Percentiles rank a stretch among this genome's conserved stretches.
These are phyloP conservation scores for Urechis unicinctus DNA, from an alignment of 2,888 invertebrate genomes.

Conservation along the genomic window DNA sequence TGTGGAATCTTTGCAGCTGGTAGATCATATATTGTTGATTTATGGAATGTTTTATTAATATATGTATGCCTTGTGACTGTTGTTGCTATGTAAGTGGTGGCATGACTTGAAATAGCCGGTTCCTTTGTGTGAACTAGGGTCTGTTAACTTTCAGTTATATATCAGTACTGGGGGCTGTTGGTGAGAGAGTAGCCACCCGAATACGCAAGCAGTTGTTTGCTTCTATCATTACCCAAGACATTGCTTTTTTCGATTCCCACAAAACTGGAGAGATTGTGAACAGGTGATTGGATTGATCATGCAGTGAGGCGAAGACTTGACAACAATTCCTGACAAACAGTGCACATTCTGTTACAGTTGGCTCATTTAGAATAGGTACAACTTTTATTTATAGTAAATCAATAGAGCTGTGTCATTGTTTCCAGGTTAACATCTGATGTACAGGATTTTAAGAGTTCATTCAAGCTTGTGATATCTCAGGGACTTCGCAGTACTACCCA, in stretches of 20 bases:
- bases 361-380: background rate
- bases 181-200: constrained; percentile 77
- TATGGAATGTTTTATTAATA: background rate
- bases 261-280: constrained; percentile 88
- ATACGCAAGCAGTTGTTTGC: constrained; percentile 76
- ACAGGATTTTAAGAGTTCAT: constrained; percentile 94
- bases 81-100: too few species aligned
- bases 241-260: constrained; percentile 83
- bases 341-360: too few species aligned
- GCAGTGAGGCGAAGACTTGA: too few species aligned
- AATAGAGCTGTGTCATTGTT: too few species aligned
- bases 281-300: constrained; percentile 54
- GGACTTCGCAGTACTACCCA: constrained; percentile 82
- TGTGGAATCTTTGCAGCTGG: too few species aligned
- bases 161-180: constrained; percentile 75
- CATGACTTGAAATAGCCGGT: too few species aligned
- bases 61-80: too few species aligned
- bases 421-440: constrained; percentile 80
- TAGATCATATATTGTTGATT: background rate
- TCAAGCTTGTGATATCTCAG: constrained; percentile 87
- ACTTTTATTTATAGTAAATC: background rate
- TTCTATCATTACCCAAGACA: constrained; percentile 77
- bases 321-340: too few species aligned
- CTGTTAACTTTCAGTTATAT: constrained; percentile 85
- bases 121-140: too few species aligned